Evolutionary conservation across 1,140 invertebrate genomes (phyloP), one percentile per base, ranked within the genome.

Genomic region (Trichogramma pretiosum): DNA sequence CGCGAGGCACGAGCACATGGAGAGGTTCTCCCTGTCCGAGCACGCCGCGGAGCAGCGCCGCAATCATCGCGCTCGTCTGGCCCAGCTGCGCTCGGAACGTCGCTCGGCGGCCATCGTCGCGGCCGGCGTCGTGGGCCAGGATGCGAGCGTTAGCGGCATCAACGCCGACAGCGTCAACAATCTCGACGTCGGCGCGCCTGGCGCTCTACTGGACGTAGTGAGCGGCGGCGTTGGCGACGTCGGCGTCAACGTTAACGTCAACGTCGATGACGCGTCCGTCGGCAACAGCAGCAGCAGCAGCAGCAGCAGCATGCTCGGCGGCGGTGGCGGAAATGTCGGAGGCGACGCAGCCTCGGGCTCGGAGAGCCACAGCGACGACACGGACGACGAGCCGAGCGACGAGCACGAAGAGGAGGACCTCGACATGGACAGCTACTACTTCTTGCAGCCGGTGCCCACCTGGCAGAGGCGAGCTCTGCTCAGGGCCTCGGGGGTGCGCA

Each of bases 391-490:
- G 50, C 85, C 88, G 58, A 85, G 88, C 59, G 87, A 89, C 60
- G 75, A 81, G 1, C 89, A 85, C 61, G 87, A 90, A 53, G 77
- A 82, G 44, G 89, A 87, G 43, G 88, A 92, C 59, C 71, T 90
- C 52, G 90, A 94, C 64, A 77, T 89, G 50, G 92, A 96, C 50
- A 90, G 86, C 64, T 95, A 90, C 67, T 95, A 93, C 64, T 96
- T 96, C 58, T 65, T 90, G 16, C 86, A 96, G 70, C 93, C 94
- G 5, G 87, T 98, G 17, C 87, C 93, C 3, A 93, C 91, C 14
- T 78, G 90, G 61, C 92, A 96, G 65, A 79, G 94, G 46, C 68
- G 93, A 40, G 83, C 87, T 1, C 71, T 97, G 19, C 72, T 98
- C 7, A 76, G 93, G 40, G 84, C 89, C 13, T 85, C 92, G 14